Percentiles rank a stretch among this genome's conserved stretches.
Evolutionary conservation across 35 echinoderm and acorn worm genomes (phyloP).

Genomic region (Strongylocentrotus purpuratus): DNA sequence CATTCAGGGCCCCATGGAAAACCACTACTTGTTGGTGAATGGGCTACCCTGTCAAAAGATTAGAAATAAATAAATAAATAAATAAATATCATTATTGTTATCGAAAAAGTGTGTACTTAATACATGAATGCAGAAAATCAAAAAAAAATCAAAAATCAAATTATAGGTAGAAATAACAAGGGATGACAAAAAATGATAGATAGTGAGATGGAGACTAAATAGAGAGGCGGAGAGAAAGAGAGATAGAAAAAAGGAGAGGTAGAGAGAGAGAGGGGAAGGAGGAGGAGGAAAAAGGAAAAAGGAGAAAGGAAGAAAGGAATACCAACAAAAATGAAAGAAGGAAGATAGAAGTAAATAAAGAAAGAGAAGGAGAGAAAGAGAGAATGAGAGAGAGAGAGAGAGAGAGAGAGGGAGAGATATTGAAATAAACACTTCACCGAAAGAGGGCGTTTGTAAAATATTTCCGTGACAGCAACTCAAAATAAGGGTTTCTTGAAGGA

Average conservation of each 20-base stretch:
- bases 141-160: neutral
- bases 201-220: neutral
- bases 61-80: too few species aligned
- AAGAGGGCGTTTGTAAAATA: neutral
- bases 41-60: too few species aligned
- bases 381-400: neutral
- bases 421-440: neutral
- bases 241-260: neutral
- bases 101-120: too few species aligned
- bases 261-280: neutral
- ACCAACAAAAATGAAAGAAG: too few species aligned
- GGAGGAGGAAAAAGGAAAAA: too few species aligned
- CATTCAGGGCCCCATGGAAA: too few species aligned
- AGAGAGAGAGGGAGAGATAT: neutral
- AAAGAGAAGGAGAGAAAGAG: neutral
- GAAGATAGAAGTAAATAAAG: too few species aligned
- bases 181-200: neutral
- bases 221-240: neutral
- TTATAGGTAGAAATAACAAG: neutral
- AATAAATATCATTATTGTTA: too few species aligned
- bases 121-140: neutral
- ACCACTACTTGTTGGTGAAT: too few species aligned
- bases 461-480: too few species aligned
- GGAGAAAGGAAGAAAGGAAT: too few species aligned
- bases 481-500: too few species aligned